phyloP scores from a whole-genome alignment of 2,888 invertebrate species.

The Leptinotarsa tumamoca region DNA sequence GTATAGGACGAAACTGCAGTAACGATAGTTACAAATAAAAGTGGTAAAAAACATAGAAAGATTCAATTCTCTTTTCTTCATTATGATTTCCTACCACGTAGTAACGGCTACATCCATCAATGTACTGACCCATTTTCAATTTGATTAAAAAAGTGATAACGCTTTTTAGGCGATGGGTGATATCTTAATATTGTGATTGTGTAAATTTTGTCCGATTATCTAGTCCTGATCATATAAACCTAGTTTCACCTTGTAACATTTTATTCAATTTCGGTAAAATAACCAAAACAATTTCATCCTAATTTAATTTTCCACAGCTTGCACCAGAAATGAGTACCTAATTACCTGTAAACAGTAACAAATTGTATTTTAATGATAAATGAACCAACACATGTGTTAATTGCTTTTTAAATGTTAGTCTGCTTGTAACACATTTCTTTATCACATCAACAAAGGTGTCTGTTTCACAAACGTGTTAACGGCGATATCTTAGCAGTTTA shows the following conservation, averaged over 20 bases:
- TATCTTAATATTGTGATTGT: too few species aligned
- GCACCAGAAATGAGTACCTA: conserved; percentile 2
- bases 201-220: too few species aligned
- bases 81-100: too few species aligned
- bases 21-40: too few species aligned
- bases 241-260: neutral
- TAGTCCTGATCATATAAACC: too few species aligned
- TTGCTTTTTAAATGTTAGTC: neutral
- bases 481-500: neutral
- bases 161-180: too few species aligned
- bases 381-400: conserved; percentile 17
- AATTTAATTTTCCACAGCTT: neutral
- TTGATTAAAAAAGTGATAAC: too few species aligned
- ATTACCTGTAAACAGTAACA: conserved; percentile 9
- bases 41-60: too few species aligned
- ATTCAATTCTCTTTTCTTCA: too few species aligned
- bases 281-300: neutral
- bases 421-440: conserved; percentile 5
- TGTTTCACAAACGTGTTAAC: conserved; percentile 5
- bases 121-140: too few species aligned
- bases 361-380: conserved; percentile 17
- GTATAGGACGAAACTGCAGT: too few species aligned
- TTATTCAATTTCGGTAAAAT: neutral
- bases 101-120: too few species aligned
- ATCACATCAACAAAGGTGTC: conserved; percentile 15